Evolutionary conservation across 2,888 invertebrate genomes (phyloP), one percentile per base, ranked within the genome.

Genomic region (Monoplex corrugatus): DNA sequence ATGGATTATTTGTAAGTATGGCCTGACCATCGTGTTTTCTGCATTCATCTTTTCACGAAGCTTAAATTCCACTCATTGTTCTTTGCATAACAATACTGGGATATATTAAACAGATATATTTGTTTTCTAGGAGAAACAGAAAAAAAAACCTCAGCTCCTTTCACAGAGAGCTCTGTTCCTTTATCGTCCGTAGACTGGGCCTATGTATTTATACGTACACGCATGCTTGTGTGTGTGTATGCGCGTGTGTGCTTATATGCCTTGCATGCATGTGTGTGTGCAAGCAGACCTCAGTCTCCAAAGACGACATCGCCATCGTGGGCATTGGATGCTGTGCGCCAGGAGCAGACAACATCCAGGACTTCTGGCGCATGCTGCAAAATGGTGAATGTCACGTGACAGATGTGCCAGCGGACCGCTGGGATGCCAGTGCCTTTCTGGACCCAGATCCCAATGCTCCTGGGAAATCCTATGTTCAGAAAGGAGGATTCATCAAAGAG

Each of bases 321-420:
- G 90, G 90, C 32, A 90, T 90, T 19, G 94, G 93, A 13, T 92
- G 93, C 78, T 90, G 91, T 78, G 93, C 94, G 84, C 93, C 94
- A 0, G 94, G 94, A 0, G 94, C 93, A 0, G 91, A 93, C 43
- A 91, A 93, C 88, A 78, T 92, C 28, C 92, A 92, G 63, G 93
- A 93, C 88, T 94, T 91, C 83, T 94, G 94, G 94, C 75, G 90
- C 63, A 89, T 94, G 10, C 91, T 94, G 13, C 80, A 87, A 5
- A 92, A 94, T 63, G 94, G 93, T 16, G 94, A 94, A 87, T 92
- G 93, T 87, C 94, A 93, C 80, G 92, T 94, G 32, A 89, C 87
- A 0, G 93, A 93, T 1, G 92, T 94, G 28, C 93, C 94, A 13
- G 75, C 86, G 0, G 92, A 93, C 6, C 89, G 94, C 87, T 94